Conservation (phyloP, 2,113 vertebrate genomes). For the Gavia stellata region DNA sequence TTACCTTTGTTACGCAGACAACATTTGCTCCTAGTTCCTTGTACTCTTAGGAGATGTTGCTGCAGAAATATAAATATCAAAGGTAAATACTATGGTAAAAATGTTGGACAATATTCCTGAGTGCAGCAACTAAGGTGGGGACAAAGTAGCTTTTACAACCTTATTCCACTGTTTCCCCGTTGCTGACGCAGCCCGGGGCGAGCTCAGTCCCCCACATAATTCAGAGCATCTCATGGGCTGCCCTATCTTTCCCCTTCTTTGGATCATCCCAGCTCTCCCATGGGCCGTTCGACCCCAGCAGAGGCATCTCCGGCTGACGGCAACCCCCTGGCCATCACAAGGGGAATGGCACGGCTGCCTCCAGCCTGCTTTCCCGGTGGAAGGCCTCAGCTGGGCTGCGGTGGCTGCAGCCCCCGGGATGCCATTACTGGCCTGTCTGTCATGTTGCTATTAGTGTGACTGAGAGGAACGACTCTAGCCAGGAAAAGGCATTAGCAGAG, state of each 20-base stretch:
- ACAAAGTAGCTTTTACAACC: not conserved
- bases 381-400: not conserved
- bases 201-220: not conserved
- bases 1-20: not conserved
- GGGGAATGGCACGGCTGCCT: fast-evolving
- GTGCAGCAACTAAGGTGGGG: not conserved
- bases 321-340: not conserved
- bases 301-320: not conserved
- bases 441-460: not conserved
- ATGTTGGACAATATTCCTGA: not conserved
- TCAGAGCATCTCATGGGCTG: not conserved
- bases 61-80: not conserved
- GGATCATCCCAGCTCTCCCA: fast-evolving
- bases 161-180: not conserved
- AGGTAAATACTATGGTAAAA: not conserved
- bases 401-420: not conserved
- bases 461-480: not conserved
- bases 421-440: not conserved
- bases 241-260: not conserved
- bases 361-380: fast-evolving
- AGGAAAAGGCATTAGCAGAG: conserved; percentile 42
- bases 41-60: not conserved
- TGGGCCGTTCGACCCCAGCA: fast-evolving
- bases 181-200: fast-evolving
- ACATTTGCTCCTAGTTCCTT: not conserved